Conservation (phyloP, 2,888 invertebrate species). For the Epinotia nisella region DNA sequence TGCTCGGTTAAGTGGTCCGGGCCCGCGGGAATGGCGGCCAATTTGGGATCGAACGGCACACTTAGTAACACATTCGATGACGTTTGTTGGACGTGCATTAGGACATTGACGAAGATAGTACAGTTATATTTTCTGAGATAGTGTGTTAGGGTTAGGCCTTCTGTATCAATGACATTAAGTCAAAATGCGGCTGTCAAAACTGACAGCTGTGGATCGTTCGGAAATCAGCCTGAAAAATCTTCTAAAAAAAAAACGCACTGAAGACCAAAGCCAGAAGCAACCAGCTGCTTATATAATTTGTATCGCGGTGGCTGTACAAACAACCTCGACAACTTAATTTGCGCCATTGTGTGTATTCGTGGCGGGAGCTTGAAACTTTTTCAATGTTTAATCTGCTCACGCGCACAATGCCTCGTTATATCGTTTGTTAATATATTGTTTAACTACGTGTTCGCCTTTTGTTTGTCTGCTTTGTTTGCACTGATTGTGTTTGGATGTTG, state of each 20-base stretch:
- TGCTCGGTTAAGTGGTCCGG: conserved; percentile 1
- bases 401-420: conserved; percentile 18
- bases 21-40: conserved; percentile 4
- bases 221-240: too few relatives aligned
- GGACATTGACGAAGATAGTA: not conserved
- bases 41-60: conserved; percentile 9
- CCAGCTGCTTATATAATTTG: not conserved
- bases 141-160: too few relatives aligned
- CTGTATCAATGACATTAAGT: too few relatives aligned
- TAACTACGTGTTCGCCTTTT: not conserved
- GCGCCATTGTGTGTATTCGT: conserved; percentile 7
- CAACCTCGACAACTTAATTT: conserved; percentile 8
- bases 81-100: not conserved
- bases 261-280: not conserved
- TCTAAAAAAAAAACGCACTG: too few relatives aligned
- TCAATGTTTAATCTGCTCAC: conserved; percentile 6
- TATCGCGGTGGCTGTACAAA: not conserved
- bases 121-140: not conserved
- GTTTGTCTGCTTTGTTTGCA: conserved; percentile 10
- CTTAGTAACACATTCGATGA: conserved; percentile 13
- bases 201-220: too few relatives aligned
- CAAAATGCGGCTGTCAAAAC: too few relatives aligned
- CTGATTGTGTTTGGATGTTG: conserved; percentile 6
- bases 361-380: conserved; percentile 3
- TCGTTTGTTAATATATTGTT: conserved; percentile 14